Percentiles rank a stretch among this genome's conserved stretches.
These are phyloP conservation scores for Dipus sagitta DNA, from an alignment of 2,797 vertebrate species.

Conservation along the genomic window DNA sequence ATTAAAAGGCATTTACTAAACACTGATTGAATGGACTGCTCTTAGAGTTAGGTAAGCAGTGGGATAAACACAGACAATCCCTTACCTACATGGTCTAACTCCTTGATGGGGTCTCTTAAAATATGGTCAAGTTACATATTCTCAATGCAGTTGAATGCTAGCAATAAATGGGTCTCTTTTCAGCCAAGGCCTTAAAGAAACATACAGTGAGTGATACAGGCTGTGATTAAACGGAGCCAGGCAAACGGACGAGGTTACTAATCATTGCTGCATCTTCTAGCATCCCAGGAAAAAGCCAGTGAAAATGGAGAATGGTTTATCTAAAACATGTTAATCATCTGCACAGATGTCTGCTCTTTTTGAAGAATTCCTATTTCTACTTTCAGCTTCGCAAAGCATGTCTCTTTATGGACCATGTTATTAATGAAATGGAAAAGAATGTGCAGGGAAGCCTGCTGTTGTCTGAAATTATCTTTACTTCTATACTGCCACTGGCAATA, in stretches of 20 bases:
- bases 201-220: background rate
- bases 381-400: slow-evolving; percentile 79
- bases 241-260: slow-evolving; percentile 41
- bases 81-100: background rate
- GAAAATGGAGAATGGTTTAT: slow-evolving; percentile 29
- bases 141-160: background rate
- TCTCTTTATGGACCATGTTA: slow-evolving; percentile 83
- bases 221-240: slow-evolving; percentile 40
- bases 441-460: slow-evolving; percentile 81
- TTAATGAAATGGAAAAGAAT: slow-evolving; percentile 85
- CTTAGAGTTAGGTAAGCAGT: background rate
- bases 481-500: slow-evolving; percentile 79
- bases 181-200: background rate
- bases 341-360: slow-evolving; percentile 79
- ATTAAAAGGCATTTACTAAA: background rate
- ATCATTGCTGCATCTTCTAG: slow-evolving; percentile 54
- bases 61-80: background rate
- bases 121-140: background rate
- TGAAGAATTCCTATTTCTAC: slow-evolving; percentile 74
- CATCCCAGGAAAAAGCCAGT: slow-evolving; percentile 58
- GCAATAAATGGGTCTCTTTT: slow-evolving; percentile 11
- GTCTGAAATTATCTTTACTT: slow-evolving; percentile 83
- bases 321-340: slow-evolving; percentile 76
- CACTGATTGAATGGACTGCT: background rate
- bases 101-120: background rate